phyloP scores from a whole-genome alignment of 2,797 vertebrate genomes.

The Acridotheres tristis region DNA sequence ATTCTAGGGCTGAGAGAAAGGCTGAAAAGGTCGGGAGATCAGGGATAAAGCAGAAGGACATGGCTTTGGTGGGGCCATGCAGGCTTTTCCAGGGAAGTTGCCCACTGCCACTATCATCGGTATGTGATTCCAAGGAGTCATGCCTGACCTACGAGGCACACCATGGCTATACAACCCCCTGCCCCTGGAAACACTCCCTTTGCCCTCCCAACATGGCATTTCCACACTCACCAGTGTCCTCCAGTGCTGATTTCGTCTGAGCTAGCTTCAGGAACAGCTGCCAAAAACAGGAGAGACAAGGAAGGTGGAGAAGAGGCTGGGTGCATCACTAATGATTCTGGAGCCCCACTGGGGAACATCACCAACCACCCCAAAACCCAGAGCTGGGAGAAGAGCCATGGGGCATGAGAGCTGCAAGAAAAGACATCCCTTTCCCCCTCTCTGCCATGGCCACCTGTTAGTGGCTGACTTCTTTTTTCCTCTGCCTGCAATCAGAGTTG shows the following conservation, averaged over 20 bases:
- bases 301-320: neutral
- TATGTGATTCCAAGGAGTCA: accelerated
- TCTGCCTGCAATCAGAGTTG: too few relatives aligned
- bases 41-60: neutral
- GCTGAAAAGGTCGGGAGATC: too few relatives aligned
- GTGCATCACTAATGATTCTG: accelerated
- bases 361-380: neutral
- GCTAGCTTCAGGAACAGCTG: slow-evolving; percentile 90
- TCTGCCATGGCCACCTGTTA: accelerated
- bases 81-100: neutral
- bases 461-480: too few relatives aligned
- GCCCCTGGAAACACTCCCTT: neutral
- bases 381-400: neutral
- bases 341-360: neutral
- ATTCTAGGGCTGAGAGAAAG: neutral
- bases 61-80: neutral
- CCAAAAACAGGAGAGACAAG: neutral
- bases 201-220: accelerated
- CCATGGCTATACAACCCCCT: accelerated
- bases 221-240: slow-evolving; percentile 86
- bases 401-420: neutral
- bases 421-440: accelerated
- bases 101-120: too few relatives aligned
- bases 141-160: accelerated
- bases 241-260: slow-evolving; percentile 87